Base-by-base conservation (phyloP, 2,888 invertebrate species). In the Dasypogon diadema region DNA sequence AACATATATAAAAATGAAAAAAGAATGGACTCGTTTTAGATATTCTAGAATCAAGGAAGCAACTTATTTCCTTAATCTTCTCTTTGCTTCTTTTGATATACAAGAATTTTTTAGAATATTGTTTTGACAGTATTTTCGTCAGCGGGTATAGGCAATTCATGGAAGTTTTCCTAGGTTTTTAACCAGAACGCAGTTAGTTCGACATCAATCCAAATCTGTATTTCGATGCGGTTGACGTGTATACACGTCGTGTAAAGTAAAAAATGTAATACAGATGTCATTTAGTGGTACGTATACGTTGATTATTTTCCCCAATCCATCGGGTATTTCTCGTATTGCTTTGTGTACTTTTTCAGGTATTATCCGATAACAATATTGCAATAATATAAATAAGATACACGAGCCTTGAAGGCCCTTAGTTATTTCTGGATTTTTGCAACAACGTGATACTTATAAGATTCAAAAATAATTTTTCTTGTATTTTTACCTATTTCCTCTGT, bases 211-310 rank as follows among this genome's bases (percentile, higher is more conserved):
- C 30, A 34, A 60, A 60, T 12, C 60, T 60, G 14, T 60, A 60
- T 60, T 60, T 2, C 34, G 37, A 16, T 60, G 60, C 34, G 34
- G 34, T 60, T 30, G 60, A 14, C 60, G 56, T 10, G 56, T 56
- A 24, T 56, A 56, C 56, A 24, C 56, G 26, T 56, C 24, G 56
- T 22, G 56, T 10, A 37, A 34, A 60, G 18, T 30, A 8, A 2
- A 60, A 60, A 60, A 55, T 22, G 22, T 55, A 55, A 55, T 55
- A 55, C 21, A 55, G 22, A 55, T 55, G 55, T 55, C 12, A 55
- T 55, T 55, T 55, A 55, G 55, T 55, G n/a, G 8, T 55, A 55
- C 12, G 2, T 55, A 55, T 8, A 22, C 0, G 2, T 55, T 55
- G n/a, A 22, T 22, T 16, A 18, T n/a, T 51, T 51, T 51, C 48